These are phyloP conservation scores for Stenodema calcarata DNA, from an alignment of 2,888 invertebrate genomes.

Conservation along the genomic window DNA sequence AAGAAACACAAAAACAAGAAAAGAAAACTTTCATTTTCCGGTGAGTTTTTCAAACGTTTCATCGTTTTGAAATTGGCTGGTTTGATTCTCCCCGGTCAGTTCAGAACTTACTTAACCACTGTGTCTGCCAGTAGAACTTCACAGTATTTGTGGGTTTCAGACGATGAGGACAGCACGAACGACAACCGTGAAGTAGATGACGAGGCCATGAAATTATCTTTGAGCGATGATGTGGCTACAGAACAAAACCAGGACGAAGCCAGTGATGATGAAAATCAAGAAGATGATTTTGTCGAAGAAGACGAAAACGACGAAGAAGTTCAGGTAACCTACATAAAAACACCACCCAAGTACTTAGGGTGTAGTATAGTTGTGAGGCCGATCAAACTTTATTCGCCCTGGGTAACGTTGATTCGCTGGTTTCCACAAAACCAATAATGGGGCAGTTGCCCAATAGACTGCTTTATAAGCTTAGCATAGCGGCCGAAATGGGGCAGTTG, in stretches of 20 bases:
- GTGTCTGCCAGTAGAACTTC: not conserved
- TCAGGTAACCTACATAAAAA: conserved; percentile 37
- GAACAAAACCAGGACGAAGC: conserved; percentile 17
- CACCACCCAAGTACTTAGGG: no score
- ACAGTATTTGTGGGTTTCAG: not conserved
- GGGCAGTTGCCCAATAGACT: no score
- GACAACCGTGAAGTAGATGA: conserved; percentile 58
- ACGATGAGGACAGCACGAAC: conserved; percentile 3
- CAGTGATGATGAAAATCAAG: conserved; percentile 42
- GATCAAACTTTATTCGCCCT: no score
- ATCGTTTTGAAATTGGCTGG: not conserved
- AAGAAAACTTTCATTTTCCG: conserved; percentile 65
- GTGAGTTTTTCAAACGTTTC: conserved; percentile 59
- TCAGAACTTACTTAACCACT: not conserved
- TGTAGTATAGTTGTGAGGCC: no score
- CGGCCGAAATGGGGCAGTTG: no score
- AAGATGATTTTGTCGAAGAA: conserved; percentile 51
- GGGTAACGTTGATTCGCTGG: no score
- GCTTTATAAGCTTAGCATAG: no score
- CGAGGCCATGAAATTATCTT: conserved; percentile 38
- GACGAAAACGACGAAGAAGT: conserved; percentile 59
- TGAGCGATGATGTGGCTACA: not conserved
- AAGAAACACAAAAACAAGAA: conserved; percentile 58
- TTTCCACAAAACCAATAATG: no score
- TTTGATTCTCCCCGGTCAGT: no score